Conservation (phyloP, 1,140 invertebrate genomes). For the Drosophila lowei region DNA sequence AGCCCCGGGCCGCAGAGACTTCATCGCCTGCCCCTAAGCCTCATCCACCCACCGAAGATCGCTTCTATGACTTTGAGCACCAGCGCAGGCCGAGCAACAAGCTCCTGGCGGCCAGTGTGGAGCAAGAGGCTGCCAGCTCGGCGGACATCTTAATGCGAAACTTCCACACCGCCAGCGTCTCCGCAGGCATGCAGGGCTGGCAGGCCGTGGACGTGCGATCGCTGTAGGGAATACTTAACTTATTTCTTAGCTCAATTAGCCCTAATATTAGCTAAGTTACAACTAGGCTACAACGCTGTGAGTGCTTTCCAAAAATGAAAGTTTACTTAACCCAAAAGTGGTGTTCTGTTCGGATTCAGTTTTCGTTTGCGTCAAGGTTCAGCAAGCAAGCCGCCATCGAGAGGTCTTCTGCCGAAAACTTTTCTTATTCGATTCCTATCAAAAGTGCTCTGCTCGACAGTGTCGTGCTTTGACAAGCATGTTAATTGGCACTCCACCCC, state of each 20-base stretch:
- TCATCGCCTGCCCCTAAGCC: neutral
- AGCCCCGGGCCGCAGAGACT: conserved; percentile 40
- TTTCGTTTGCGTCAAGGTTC: conserved; percentile 54
- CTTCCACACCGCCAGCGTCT: conserved; percentile 39
- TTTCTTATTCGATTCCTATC: conserved; percentile 76
- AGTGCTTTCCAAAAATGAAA: conserved; percentile 68
- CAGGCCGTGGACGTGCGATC: conserved; percentile 72
- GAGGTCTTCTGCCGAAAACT: conserved; percentile 35
- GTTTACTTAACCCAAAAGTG: conserved; percentile 50
- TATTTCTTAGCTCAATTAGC: conserved; percentile 17
- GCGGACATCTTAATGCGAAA: conserved; percentile 51
- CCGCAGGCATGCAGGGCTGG: conserved; percentile 60
- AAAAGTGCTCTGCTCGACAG: conserved; percentile 28
- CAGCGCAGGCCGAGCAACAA: conserved; percentile 45
- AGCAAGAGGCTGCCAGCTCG: conserved; percentile 39
- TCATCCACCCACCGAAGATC: conserved; percentile 53
- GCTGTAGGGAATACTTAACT: conserved; percentile 24
- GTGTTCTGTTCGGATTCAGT: conserved; percentile 27
- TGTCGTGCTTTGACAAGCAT: conserved; percentile 75
- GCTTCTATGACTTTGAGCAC: conserved; percentile 80
- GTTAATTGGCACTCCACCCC: conserved; percentile 52
- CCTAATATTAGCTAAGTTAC: conserved; percentile 4
- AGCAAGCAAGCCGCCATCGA: conserved; percentile 38
- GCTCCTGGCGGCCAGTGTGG: conserved; percentile 21
- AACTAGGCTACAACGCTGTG: conserved; percentile 19